Evolutionary conservation across 2,888 invertebrate genomes (phyloP).

Genomic region (Mayetiola destructor): DNA sequence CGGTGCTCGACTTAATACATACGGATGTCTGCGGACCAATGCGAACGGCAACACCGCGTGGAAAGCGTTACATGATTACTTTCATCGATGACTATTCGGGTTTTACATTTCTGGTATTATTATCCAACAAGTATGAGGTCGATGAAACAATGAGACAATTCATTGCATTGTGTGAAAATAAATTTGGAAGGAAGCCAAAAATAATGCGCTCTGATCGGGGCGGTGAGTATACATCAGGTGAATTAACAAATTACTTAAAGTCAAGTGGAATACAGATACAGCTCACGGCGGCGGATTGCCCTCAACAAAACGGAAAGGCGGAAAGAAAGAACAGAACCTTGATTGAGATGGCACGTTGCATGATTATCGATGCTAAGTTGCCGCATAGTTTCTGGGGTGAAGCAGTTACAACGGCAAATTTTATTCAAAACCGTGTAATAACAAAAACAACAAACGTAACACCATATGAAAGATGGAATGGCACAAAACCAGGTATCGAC

Average conservation of each 20-base stretch:
- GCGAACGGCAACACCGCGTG: slow-evolving; percentile 22
- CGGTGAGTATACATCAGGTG: slow-evolving; percentile 22
- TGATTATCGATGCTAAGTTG: slow-evolving; percentile 22
- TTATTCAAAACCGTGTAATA: slow-evolving; percentile 21
- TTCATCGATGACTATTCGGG: slow-evolving; percentile 26
- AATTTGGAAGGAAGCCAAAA: slow-evolving; percentile 19
- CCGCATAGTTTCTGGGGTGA: slow-evolving; percentile 22
- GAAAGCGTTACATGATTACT: slow-evolving; percentile 23
- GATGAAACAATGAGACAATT: slow-evolving; percentile 19
- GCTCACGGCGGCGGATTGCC: slow-evolving; percentile 20
- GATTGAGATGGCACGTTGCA: slow-evolving; percentile 22
- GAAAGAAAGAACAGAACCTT: slow-evolving; percentile 21
- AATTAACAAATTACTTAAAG: slow-evolving; percentile 18
- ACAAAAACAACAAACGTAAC: slow-evolving; percentile 15
- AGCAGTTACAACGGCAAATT: slow-evolving; percentile 21
- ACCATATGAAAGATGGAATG: slow-evolving; percentile 13
- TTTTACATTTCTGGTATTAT: slow-evolving; percentile 21
- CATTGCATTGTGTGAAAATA: slow-evolving; percentile 17
- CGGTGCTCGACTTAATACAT: slow-evolving; percentile 22
- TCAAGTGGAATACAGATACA: slow-evolving; percentile 22
- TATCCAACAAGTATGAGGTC: slow-evolving; percentile 22
- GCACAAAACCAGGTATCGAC: background rate
- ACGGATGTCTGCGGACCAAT: slow-evolving; percentile 26
- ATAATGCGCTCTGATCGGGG: slow-evolving; percentile 21
- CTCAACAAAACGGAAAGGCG: slow-evolving; percentile 23